Evolutionary conservation across 2,888 invertebrate genomes (phyloP).

Genomic region (Eubasilissa splendida): DNA sequence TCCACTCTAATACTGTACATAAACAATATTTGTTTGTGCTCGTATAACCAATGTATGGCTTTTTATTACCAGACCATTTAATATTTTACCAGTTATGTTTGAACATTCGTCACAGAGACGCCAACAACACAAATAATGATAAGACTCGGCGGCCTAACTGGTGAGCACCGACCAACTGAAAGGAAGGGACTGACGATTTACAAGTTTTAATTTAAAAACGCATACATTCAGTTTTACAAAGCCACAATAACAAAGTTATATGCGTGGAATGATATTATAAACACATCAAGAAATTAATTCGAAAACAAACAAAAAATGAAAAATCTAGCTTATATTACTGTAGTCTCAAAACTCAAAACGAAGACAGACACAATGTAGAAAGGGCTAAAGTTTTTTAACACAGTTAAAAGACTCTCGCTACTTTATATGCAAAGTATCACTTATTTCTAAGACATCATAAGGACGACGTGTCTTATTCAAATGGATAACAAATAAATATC

Average conservation of each 20-base stretch:
- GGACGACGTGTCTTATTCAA: no score
- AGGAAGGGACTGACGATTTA: not conserved
- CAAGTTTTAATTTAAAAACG: constrained; percentile 25
- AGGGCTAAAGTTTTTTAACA: not conserved
- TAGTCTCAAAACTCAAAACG: not conserved
- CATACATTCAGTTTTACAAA: constrained; percentile 24
- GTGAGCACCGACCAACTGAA: not conserved
- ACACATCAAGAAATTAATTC: constrained; percentile 20
- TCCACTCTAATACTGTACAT: constrained; percentile 52
- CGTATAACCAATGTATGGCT: constrained; percentile 6
- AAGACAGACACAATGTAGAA: not conserved
- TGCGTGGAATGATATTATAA: constrained; percentile 35
- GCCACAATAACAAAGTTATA: constrained; percentile 22
- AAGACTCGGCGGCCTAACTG: not conserved
- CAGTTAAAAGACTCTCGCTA: no score
- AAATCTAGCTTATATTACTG: not conserved
- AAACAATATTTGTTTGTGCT: constrained; percentile 41
- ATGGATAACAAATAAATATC: not conserved
- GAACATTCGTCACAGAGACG: not conserved
- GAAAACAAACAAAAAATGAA: constrained; percentile 1
- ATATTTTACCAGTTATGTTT: no score
- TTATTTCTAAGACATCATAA: no score
- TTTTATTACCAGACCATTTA: no score
- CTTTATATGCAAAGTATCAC: no score
- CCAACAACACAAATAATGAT: not conserved